Evolutionary conservation across 2,888 invertebrate species (phyloP).

Genomic region (Pimpla rufipes): DNA sequence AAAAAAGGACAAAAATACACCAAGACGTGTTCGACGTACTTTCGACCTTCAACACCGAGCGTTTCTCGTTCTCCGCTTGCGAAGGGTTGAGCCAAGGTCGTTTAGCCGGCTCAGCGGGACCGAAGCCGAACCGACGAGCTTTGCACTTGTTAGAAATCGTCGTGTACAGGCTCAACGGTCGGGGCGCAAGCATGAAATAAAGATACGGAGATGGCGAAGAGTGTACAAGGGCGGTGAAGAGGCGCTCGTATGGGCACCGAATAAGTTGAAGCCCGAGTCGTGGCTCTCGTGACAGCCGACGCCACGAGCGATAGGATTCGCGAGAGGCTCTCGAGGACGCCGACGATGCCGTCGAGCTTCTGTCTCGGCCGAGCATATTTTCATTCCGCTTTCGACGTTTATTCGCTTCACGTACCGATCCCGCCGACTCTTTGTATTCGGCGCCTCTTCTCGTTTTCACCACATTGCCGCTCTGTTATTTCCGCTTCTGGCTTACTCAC

Average conservation of each 20-base stretch:
- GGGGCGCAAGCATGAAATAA: slow-evolving; percentile 5
- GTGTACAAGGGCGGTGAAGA: background rate
- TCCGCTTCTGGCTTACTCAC: background rate
- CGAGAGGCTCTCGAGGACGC: slow-evolving; percentile 14
- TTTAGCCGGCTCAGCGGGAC: background rate
- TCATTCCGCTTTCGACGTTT: slow-evolving; percentile 51
- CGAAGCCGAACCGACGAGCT: background rate
- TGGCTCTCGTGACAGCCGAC: slow-evolving; percentile 8
- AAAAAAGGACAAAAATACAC: no score
- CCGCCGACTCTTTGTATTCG: slow-evolving; percentile 48
- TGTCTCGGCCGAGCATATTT: slow-evolving; percentile 57
- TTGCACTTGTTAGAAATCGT: slow-evolving; percentile 15
- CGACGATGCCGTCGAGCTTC: background rate
- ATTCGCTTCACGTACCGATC: slow-evolving; percentile 66
- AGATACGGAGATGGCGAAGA: background rate
- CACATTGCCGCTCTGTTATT: slow-evolving; percentile 2
- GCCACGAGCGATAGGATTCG: slow-evolving; percentile 20
- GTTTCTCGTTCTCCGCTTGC: background rate
- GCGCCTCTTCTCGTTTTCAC: slow-evolving; percentile 30
- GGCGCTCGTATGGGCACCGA: background rate
- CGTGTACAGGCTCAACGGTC: background rate
- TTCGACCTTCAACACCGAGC: background rate
- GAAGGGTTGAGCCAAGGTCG: slow-evolving; percentile 1
- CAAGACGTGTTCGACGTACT: no score
- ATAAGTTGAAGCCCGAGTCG: slow-evolving; percentile 15